These are phyloP conservation scores for Petrosia ficiformis DNA, from an alignment of 37 sponge, comb jelly and placozoan genomes.

Conservation along the genomic window DNA sequence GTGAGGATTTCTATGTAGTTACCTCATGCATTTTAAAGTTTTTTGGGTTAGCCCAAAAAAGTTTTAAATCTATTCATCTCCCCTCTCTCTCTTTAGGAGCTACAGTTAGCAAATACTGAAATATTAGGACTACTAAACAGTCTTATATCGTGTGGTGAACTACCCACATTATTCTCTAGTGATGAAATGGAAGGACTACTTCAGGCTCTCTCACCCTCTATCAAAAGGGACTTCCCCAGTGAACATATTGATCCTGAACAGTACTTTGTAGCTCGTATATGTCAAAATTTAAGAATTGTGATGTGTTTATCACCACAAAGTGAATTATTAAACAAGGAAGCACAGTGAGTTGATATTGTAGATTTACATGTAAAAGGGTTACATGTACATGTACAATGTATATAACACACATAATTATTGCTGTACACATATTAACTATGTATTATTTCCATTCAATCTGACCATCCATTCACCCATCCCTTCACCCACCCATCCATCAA, in stretches of 20 bases:
- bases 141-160: constrained; percentile 68
- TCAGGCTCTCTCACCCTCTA: constrained; percentile 70
- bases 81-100: constrained; percentile 29
- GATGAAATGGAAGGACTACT: constrained; percentile 89
- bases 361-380: too few species aligned
- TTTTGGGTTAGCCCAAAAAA: too few species aligned
- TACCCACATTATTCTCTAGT: constrained; percentile 73
- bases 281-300: constrained; percentile 70
- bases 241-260: constrained; percentile 73
- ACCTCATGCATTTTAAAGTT: too few species aligned
- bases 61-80: too few species aligned
- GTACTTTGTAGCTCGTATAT: constrained; percentile 72
- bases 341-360: constrained; percentile 44
- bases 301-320: constrained; percentile 69
- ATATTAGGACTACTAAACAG: constrained; percentile 64
- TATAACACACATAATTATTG: too few species aligned
- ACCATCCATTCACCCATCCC: too few species aligned
- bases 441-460: too few species aligned
- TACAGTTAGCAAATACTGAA: constrained; percentile 16
- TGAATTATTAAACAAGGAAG: constrained; percentile 41
- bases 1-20: too few species aligned
- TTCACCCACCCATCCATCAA: too few species aligned
- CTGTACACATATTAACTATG: too few species aligned
- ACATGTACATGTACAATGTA: too few species aligned
- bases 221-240: constrained; percentile 86